Evolutionary conservation across 2,113 vertebrate genomes (phyloP).

Genomic region (Lutjanus erythropterus): DNA sequence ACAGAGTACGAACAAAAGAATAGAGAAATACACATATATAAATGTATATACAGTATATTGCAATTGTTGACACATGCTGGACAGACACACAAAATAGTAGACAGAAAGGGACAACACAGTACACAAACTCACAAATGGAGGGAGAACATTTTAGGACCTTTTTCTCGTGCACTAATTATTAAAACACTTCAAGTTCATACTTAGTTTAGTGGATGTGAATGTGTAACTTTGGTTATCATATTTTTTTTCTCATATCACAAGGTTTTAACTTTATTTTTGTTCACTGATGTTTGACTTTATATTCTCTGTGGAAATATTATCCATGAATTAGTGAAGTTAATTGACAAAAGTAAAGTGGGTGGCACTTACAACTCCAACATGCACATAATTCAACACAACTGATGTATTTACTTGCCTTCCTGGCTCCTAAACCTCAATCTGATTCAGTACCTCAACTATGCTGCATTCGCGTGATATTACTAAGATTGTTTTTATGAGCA

Average conservation of each 20-base stretch:
- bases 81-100: constrained; percentile 20
- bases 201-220: constrained; percentile 57
- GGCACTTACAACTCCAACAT: constrained; percentile 52
- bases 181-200: constrained; percentile 26
- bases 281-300: constrained; percentile 45
- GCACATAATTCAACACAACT: neutral
- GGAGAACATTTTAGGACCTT: constrained; percentile 53
- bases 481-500: neutral
- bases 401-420: constrained; percentile 1
- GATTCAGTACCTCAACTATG: neutral
- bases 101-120: constrained; percentile 13
- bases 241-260: constrained; percentile 31
- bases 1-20: constrained; percentile 52
- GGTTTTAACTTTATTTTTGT: constrained; percentile 27
- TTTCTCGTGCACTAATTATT: constrained; percentile 62
- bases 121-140: constrained; percentile 46
- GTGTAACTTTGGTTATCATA: constrained; percentile 25
- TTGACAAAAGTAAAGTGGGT: constrained; percentile 32
- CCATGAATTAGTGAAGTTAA: constrained; percentile 43
- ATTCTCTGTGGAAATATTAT: constrained; percentile 30
- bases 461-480: neutral
- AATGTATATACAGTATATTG: constrained; percentile 26
- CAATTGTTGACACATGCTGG: constrained; percentile 32
- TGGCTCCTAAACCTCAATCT: neutral
- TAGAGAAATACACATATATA: constrained; percentile 24